phyloP scores from a whole-genome alignment of 2,113 vertebrate species.

The Mastomys coucha region DNA sequence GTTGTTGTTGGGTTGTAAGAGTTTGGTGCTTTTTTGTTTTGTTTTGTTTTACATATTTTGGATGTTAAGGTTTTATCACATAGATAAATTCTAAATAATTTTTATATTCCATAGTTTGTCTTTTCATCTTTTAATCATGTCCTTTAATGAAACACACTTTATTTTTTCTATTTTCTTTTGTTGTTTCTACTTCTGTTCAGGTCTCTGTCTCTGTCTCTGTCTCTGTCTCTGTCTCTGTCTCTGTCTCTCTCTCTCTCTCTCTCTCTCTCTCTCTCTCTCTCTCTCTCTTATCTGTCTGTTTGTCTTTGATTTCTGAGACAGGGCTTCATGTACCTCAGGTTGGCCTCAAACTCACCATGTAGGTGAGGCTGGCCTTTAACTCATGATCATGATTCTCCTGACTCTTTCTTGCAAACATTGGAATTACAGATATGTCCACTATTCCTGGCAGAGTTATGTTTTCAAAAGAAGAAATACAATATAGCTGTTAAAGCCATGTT shows the following conservation, averaged over 20 bases:
- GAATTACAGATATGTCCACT: not conserved
- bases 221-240: too few relatives aligned
- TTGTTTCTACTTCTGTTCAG: not conserved
- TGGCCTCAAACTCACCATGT: not conserved
- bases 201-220: too few relatives aligned
- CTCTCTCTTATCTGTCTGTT: too few relatives aligned
- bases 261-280: not conserved
- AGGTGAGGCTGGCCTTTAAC: not conserved
- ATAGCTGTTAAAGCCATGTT: not conserved
- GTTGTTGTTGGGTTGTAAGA: not conserved
- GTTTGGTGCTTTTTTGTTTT: not conserved
- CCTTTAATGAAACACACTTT: not conserved
- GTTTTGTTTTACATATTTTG: not conserved
- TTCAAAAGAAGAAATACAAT: not conserved
- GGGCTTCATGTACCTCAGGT: not conserved
- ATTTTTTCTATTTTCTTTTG: not conserved
- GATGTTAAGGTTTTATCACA: not conserved
- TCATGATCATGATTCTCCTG: not conserved
- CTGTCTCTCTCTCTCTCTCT: too few relatives aligned
- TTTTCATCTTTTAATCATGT: not conserved
- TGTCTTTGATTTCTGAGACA: not conserved
- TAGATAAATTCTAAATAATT: not conserved
- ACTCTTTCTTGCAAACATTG: not conserved
- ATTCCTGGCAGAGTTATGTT: not conserved
- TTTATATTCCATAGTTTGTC: not conserved